Evolutionary conservation across 2,113 vertebrate species (phyloP).

Genomic region (Clupea harengus): DNA sequence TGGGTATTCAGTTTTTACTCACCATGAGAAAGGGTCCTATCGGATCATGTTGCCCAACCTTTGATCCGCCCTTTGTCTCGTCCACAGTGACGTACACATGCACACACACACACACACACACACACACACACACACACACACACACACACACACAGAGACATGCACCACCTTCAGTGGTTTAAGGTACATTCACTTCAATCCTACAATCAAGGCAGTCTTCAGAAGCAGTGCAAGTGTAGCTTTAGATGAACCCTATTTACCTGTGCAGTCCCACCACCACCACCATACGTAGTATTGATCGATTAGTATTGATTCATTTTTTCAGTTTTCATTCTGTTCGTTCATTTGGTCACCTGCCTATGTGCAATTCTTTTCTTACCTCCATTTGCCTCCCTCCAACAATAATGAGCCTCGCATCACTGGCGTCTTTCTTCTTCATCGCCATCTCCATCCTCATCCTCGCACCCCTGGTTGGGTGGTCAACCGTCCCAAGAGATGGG

Average conservation of each 20-base stretch:
- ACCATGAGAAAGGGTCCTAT: neutral
- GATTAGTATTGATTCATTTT: slow-evolving; percentile 35
- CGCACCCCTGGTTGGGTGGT: neutral
- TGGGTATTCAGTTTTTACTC: neutral
- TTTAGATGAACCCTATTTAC: slow-evolving; percentile 53
- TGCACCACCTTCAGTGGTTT: slow-evolving; percentile 46
- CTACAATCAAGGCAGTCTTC: slow-evolving; percentile 30
- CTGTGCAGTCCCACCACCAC: slow-evolving; percentile 56
- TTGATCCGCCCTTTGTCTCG: neutral
- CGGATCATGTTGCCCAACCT: neutral
- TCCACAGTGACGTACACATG: neutral
- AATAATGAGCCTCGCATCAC: neutral
- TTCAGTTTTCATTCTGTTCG: slow-evolving; percentile 22
- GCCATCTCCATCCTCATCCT: neutral
- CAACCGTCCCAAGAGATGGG: neutral
- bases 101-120: neutral
- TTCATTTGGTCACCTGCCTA: slow-evolving; percentile 29
- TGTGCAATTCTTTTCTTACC: slow-evolving; percentile 66
- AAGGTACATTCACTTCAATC: slow-evolving; percentile 59
- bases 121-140: neutral
- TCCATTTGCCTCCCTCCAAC: slow-evolving; percentile 11
- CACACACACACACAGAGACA: neutral
- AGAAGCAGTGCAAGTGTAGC: slow-evolving; percentile 25
- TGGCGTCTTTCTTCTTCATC: neutral
- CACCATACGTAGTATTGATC: slow-evolving; percentile 69